Conservation (phyloP, 2,113 vertebrate genomes). For the Bucco capensis region DNA sequence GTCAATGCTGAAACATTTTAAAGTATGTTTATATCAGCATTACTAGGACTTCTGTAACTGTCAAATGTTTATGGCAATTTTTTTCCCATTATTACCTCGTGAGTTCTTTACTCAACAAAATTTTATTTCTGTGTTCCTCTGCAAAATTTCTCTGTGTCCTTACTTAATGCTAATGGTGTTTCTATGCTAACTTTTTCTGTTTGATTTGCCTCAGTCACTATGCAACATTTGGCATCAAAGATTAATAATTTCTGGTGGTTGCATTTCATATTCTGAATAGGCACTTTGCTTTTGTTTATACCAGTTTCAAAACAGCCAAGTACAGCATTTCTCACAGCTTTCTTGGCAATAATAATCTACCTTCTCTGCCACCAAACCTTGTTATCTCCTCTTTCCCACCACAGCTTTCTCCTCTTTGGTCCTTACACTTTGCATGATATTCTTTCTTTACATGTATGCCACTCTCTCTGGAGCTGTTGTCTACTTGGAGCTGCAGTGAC, state of each 20-base stretch:
- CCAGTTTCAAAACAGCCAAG: not conserved
- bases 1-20: not conserved
- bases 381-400: not conserved
- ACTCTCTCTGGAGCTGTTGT: not conserved
- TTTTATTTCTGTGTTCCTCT: not conserved
- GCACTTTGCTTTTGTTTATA: not conserved
- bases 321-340: not conserved
- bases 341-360: not conserved
- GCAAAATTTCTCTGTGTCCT: not conserved
- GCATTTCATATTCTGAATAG: not conserved
- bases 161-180: not conserved
- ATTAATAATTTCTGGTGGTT: not conserved
- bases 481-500: not conserved
- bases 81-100: not conserved
- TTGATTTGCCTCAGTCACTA: not conserved
- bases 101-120: not conserved
- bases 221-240: not conserved
- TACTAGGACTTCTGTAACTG: accelerated
- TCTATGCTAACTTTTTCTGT: not conserved
- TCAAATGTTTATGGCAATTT: not conserved
- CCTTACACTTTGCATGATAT: not conserved
- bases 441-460: accelerated
- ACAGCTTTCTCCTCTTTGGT: not conserved
- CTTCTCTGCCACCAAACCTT: not conserved
- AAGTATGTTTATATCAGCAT: accelerated